These are phyloP conservation scores for Ptychobarbus kaznakovi DNA, from an alignment of 2,797 vertebrate genomes.

Conservation along the genomic window DNA sequence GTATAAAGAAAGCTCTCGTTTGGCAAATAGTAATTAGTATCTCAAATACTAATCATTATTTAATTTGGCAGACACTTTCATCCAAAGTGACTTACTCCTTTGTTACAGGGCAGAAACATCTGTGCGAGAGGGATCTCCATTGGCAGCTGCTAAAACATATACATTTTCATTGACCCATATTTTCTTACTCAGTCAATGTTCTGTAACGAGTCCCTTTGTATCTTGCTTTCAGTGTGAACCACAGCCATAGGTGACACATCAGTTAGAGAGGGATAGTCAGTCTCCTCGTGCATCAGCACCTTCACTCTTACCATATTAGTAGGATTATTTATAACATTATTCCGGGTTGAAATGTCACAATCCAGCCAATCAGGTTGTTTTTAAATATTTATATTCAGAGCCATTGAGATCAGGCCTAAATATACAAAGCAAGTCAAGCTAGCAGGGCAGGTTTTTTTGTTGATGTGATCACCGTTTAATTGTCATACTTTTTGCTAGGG, in stretches of 20 bases:
- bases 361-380: neutral
- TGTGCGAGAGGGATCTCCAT: constrained; percentile 1
- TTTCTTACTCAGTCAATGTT: constrained; percentile 24
- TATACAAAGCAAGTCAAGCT: neutral
- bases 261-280: constrained; percentile 60
- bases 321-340: constrained; percentile 20
- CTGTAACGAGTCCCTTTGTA: constrained; percentile 40
- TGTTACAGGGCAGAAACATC: neutral
- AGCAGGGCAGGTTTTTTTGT: neutral
- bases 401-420: constrained; percentile 2
- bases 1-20: neutral
- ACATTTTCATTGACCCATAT: constrained; percentile 25
- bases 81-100: neutral
- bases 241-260: constrained; percentile 54
- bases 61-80: constrained; percentile 6
- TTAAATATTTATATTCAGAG: neutral
- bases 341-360: neutral
- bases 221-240: constrained; percentile 67
- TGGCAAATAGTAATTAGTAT: neutral
- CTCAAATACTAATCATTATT: neutral
- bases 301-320: constrained; percentile 8
- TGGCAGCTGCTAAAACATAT: constrained; percentile 16
- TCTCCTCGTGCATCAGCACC: constrained; percentile 45
- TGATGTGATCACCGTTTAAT: neutral
- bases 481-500: neutral